phyloP scores from a whole-genome alignment of 2,888 invertebrate genomes.

The Lasioglossum zephyrum region DNA sequence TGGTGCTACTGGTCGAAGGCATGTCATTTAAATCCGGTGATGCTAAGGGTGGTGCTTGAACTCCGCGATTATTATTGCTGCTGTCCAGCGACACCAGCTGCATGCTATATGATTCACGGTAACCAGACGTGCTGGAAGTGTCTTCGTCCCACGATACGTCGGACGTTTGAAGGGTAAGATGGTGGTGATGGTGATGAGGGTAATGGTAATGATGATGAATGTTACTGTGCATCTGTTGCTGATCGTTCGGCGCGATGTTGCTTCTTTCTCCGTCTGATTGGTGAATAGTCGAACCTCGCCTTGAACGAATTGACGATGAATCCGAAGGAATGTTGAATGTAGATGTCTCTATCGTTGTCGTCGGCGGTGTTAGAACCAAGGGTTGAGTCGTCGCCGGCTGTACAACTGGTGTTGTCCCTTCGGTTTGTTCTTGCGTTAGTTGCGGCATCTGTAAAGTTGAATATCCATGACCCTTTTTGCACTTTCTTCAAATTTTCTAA shows the following conservation, averaged over 20 bases:
- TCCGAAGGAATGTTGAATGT: constrained; percentile 76
- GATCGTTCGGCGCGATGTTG: constrained; percentile 59
- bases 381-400: constrained; percentile 27
- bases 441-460: constrained; percentile 41
- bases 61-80: constrained; percentile 80
- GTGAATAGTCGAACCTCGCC: constrained; percentile 71
- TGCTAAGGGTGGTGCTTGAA: constrained; percentile 86
- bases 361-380: constrained; percentile 59
- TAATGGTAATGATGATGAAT: constrained; percentile 64
- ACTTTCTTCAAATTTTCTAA: neutral
- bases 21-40: constrained; percentile 87
- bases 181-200: constrained; percentile 72
- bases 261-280: constrained; percentile 68
- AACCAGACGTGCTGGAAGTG: constrained; percentile 93
- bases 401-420: neutral
- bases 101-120: constrained; percentile 89
- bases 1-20: constrained; percentile 84
- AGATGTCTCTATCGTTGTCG: constrained; percentile 64
- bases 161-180: constrained; percentile 82
- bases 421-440: constrained; percentile 52
- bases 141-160: constrained; percentile 94
- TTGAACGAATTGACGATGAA: constrained; percentile 75
- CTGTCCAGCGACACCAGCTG: constrained; percentile 87
- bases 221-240: constrained; percentile 62
- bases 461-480: neutral